These are phyloP conservation scores for Dendronephthya gigantea DNA, from an alignment of 64 coral and sea anemone species.

Conservation along the genomic window DNA sequence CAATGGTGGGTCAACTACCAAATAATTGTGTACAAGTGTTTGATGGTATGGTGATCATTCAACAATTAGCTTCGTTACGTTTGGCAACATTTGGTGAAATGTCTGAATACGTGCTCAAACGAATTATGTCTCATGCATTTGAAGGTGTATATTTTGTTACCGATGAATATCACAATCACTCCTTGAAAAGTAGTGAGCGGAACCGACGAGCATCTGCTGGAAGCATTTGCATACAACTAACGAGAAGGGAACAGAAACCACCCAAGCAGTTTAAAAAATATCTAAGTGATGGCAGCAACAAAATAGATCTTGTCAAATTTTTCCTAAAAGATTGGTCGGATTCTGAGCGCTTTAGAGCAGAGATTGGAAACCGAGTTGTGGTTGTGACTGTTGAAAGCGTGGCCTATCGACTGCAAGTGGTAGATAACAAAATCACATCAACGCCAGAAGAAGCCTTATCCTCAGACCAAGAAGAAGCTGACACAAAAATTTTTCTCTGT, in stretches of 20 bases:
- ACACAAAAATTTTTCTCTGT: slow-evolving; percentile 19
- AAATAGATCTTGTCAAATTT: slow-evolving; percentile 1
- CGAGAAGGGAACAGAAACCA: background rate
- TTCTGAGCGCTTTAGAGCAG: background rate
- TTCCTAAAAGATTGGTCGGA: background rate
- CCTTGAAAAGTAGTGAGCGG: background rate
- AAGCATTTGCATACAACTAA: background rate
- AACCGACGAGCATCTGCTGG: background rate
- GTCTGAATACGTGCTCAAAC: background rate
- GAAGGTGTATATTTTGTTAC: background rate
- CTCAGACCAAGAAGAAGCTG: slow-evolving; percentile 35
- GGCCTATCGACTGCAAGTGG: background rate
- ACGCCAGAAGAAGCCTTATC: background rate
- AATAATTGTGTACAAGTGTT: no score
- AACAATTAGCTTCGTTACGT: background rate
- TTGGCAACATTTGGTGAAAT: slow-evolving; percentile 6
- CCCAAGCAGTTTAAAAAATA: slow-evolving; percentile 14
- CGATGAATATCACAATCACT: background rate
- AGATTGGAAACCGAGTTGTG: background rate
- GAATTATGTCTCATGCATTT: background rate
- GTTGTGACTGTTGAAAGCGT: background rate
- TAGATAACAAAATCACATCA: background rate
- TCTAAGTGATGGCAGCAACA: background rate
- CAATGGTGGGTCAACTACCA: no score
- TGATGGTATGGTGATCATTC: slow-evolving; percentile 13